These are phyloP conservation scores for Octomys mimax DNA, from an alignment of 2,797 vertebrate genomes.

Conservation along the genomic window DNA sequence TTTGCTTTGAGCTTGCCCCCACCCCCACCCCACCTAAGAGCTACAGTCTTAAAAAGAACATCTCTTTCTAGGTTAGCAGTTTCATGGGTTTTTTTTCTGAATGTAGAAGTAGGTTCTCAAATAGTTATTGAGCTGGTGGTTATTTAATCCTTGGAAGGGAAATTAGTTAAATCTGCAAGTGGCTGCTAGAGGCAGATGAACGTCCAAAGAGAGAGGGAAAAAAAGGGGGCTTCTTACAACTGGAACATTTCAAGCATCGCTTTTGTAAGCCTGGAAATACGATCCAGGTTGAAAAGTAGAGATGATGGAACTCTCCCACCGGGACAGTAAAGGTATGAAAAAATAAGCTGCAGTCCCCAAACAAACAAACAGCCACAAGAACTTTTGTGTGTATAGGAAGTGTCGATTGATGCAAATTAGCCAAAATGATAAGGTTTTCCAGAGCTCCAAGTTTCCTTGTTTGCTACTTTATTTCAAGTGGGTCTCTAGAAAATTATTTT, in stretches of 20 bases:
- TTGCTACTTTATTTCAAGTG: constrained; percentile 57
- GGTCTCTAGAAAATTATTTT: constrained; percentile 60
- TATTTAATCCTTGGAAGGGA: constrained; percentile 77
- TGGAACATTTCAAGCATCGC: constrained; percentile 76
- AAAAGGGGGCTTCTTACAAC: constrained; percentile 72
- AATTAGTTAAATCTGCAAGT: constrained; percentile 80
- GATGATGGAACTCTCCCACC: constrained; percentile 48
- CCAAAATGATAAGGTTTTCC: neutral
- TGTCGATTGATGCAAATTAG: neutral
- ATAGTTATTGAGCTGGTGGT: constrained; percentile 53
- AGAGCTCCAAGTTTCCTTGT: neutral
- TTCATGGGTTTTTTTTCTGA: constrained; percentile 84
- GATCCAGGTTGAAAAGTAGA: constrained; percentile 77
- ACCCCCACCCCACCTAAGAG: neutral
- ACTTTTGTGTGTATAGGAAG: neutral
- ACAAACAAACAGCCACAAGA: neutral
- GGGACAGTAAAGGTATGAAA: constrained; percentile 15
- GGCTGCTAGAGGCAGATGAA: constrained; percentile 79
- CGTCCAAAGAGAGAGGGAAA: constrained; percentile 25
- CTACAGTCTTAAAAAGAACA: constrained; percentile 86
- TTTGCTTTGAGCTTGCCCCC: constrained; percentile 78
- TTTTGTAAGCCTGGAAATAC: constrained; percentile 78
- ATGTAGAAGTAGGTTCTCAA: constrained; percentile 74
- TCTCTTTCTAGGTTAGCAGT: constrained; percentile 87
- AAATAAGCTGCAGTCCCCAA: neutral